Evolutionary conservation across 2,113 vertebrate genomes (phyloP).

Genomic region (Callopanchax toddi): DNA sequence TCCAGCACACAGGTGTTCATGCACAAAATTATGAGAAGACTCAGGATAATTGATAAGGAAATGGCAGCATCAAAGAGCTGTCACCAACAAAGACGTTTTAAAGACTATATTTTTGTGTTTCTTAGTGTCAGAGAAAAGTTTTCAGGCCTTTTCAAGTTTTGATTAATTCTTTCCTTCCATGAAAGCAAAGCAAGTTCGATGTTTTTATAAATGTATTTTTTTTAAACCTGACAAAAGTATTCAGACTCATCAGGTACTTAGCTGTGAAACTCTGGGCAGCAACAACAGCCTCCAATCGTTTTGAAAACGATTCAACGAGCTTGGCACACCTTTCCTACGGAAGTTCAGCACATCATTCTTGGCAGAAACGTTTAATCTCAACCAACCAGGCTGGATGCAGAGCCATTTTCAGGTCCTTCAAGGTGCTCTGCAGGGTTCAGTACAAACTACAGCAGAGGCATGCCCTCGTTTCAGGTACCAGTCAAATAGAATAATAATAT

Average conservation of each 20-base stretch:
- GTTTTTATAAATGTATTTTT: background rate
- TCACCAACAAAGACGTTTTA: constrained; percentile 3
- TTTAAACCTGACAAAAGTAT: background rate
- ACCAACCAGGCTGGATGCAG: background rate
- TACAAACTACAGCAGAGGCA: background rate
- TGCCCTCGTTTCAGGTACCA: too few relatives aligned
- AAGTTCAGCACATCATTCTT: background rate
- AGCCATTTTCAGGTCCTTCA: background rate
- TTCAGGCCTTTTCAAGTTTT: background rate
- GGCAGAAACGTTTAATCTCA: background rate
- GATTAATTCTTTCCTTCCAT: background rate
- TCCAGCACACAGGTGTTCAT: background rate
- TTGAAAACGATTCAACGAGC: background rate
- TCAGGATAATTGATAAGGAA: background rate
- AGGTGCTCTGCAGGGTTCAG: background rate
- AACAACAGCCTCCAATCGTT: background rate
- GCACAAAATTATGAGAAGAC: background rate
- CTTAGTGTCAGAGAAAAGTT: background rate
- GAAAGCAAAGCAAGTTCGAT: background rate
- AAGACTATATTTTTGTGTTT: background rate
- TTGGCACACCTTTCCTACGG: background rate
- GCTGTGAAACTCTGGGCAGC: background rate
- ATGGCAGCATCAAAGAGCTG: background rate
- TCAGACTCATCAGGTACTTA: background rate
- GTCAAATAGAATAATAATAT: too few relatives aligned